Evolutionary conservation across 2,797 vertebrate genomes (phyloP).

Genomic region (Poeciliopsis presidionis): DNA sequence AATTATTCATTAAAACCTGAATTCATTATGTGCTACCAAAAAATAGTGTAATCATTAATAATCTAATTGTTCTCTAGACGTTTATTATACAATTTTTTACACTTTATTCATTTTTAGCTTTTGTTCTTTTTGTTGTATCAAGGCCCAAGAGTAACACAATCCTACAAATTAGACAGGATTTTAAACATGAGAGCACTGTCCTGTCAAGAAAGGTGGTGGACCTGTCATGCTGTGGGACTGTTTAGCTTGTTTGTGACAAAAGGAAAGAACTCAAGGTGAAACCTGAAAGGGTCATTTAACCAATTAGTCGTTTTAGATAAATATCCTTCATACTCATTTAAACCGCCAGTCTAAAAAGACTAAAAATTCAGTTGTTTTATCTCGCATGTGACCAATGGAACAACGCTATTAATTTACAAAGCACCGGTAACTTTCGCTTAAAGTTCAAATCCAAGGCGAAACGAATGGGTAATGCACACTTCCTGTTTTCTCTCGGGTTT

Average conservation of each 20-base stretch:
- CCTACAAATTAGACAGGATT: neutral
- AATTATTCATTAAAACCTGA: neutral
- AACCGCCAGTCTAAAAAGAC: too few relatives aligned
- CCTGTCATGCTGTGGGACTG: neutral
- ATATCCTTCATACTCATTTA: too few relatives aligned
- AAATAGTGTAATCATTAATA: neutral
- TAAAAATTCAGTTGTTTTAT: neutral
- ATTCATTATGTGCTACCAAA: neutral
- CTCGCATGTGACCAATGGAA: neutral
- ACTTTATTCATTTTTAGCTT: neutral
- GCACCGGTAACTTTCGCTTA: neutral
- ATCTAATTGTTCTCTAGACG: neutral
- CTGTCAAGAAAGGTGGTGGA: neutral
- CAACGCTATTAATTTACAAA: neutral
- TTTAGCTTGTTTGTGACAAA: neutral
- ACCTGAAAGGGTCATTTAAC: neutral
- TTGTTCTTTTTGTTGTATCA: neutral
- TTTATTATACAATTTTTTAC: neutral
- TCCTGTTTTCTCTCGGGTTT: conserved; percentile 5
- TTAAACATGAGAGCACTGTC: neutral
- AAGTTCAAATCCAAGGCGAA: neutral
- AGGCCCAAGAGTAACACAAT: neutral
- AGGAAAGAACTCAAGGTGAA: neutral
- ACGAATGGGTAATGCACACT: neutral
- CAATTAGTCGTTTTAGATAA: too few relatives aligned